phyloP scores from a whole-genome alignment of 1,140 invertebrate species.

The Teleopsis dalmanni region DNA sequence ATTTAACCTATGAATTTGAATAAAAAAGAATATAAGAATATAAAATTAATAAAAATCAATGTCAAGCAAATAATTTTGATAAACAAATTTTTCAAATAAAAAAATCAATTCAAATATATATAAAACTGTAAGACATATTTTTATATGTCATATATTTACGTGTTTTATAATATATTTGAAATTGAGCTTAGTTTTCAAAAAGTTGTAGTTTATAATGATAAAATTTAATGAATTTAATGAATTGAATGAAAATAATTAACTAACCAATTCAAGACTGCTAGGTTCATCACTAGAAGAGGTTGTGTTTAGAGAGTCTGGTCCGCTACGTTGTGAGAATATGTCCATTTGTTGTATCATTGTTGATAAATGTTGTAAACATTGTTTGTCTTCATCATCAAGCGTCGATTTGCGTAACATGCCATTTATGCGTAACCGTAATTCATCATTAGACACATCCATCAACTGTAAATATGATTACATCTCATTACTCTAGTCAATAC shows the following conservation, averaged over 20 bases:
- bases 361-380: constrained; percentile 51
- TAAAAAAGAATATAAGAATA: not conserved
- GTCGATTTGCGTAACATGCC: constrained; percentile 21
- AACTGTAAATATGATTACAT: constrained; percentile 11
- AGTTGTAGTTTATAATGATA: not conserved
- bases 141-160: no score
- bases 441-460: constrained; percentile 34
- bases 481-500: no score
- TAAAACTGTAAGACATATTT: no score
- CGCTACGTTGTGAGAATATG: constrained; percentile 37
- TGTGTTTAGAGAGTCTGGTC: constrained; percentile 13
- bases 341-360: constrained; percentile 52
- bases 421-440: constrained; percentile 28
- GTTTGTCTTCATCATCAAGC: constrained; percentile 47
- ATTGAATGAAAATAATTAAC: not conserved
- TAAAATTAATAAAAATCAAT: constrained; percentile 3
- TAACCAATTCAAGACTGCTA: constrained; percentile 23
- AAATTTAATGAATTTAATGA: not conserved
- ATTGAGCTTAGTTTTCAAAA: not conserved
- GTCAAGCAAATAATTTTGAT: not conserved
- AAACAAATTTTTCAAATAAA: not conserved
- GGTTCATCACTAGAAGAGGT: constrained; percentile 9
- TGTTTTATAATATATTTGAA: not conserved
- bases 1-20: constrained; percentile 25
- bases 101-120: no score